Base-by-base conservation (phyloP, 2,113 vertebrate species). In the Haplochromis vanheusdeni region DNA sequence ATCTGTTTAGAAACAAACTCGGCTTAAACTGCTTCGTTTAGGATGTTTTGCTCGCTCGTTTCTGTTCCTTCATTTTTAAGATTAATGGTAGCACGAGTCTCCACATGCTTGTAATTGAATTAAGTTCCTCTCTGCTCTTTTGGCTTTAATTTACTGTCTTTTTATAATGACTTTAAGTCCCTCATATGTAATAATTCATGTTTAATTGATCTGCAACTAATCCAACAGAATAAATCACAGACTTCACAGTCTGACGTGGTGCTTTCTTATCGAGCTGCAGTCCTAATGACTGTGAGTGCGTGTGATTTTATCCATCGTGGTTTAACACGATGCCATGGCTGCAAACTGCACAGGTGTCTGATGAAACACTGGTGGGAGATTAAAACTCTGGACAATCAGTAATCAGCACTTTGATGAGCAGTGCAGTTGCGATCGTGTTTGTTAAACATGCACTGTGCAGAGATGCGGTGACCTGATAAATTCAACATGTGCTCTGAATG, bases 191-290 rank as follows among this genome's bases (percentile, higher is more conserved):
- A 89, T 85, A 89, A 89, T 28, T 90, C 87, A 86, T 51, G 87
- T 87, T 79, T 86, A 37, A 84, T 47, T 54, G 37, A 45, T 79
- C 9, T 45, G 73, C n/a, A 28, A 55, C 7, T 56, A 42, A 86
- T 83, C 89, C 81, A 83, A 60, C 45, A 33, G 70, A 80, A 79
- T 87, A 68, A 87, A 87, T 92, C 88, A 45, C n/a, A 54, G 73
- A n/a, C 52, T 28, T 51, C 52, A n/a, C 26, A 12, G 52, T 7
- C 8, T 83, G 45, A 62, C 23, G 31, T 28, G 13, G 21, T 4
- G 31, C 45, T 60, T 45, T 82, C 56, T 33, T 31, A 31, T 51
- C n/a, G 40, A 51, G 56, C 81, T 68, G 58, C 37, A 73, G 68
- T 16, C 37, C 4, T 26, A 26, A 10, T 26, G 37, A 9, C 37